Base-by-base conservation (phyloP, 2,888 invertebrate species). In the Hemicrepidius hirtus region DNA sequence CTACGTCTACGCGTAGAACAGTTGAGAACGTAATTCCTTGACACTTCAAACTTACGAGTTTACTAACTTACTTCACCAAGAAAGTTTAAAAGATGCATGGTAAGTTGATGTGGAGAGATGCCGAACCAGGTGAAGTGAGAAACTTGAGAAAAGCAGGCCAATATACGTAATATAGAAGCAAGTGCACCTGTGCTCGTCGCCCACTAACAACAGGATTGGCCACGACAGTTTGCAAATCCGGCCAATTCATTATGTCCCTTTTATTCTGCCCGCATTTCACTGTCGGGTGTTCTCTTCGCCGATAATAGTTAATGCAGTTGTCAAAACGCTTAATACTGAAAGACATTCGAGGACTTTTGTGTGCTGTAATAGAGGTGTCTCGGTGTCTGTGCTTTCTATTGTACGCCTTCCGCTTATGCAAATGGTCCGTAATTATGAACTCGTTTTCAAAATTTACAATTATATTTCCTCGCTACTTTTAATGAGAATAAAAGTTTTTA, bases 171-270 rank as follows among this genome's bases (percentile, higher is more conserved):
- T 32, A 35, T 9, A 64, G 20, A 35, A 44, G 49, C 18, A 35
- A 64, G 24, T 46, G 24, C 70, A 70, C 70, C 70, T 70, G 70
- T 70, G 64, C 35, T 53, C 13, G 64, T 53, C 37, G 70, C 28
- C 41, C 40, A 35, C 71, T 62, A 65, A 20, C 41, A 41, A 55
- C 57, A 50, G 71, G 69, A 75, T 75, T 76, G 76, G 75, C 69
- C 70, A 66, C 70, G 73, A 73, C 75, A 74, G 66, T 76, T 74
- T 62, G 77, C 74, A 73, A 75, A 77, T 77, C 77, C 77, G 75
- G 77, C 75, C 75, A 77, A 77, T 77, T 77, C 77, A 77, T 74
- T 67, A 74, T 60, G 28, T 49, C 60, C 53, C 60, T 60, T 62
- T 67, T 67, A 53, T 67, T 41, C 35, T 9, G 5, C 16, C 53